These are phyloP conservation scores for Drosophila antonietae DNA, from an alignment of 2,888 invertebrate genomes.

Conservation along the genomic window DNA sequence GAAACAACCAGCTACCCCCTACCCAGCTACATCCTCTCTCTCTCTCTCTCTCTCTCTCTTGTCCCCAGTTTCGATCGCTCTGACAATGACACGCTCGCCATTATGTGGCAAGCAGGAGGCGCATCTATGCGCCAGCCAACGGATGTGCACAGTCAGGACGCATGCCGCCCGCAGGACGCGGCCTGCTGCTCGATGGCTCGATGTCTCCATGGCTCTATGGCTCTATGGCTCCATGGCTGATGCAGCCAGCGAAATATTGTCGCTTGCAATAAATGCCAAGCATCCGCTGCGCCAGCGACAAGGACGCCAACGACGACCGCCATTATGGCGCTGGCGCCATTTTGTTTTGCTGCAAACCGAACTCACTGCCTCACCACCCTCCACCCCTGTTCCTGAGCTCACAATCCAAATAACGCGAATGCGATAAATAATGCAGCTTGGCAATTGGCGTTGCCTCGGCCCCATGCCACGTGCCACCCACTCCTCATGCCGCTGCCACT, in stretches of 20 bases:
- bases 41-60: too few species aligned
- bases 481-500: conserved; percentile 18
- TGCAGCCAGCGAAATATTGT: conserved; percentile 74
- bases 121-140: conserved; percentile 45
- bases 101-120: conserved; percentile 33
- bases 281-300: conserved; percentile 72
- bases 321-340: conserved; percentile 73
- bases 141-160: conserved; percentile 44
- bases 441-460: conserved; percentile 57
- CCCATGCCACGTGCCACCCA: conserved; percentile 2
- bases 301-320: conserved; percentile 55
- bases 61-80: conserved; percentile 10
- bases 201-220: conserved; percentile 12
- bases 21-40: not conserved
- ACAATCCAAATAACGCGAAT: conserved; percentile 61
- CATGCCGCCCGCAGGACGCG: conserved; percentile 18
- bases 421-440: conserved; percentile 76
- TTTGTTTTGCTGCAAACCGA: conserved; percentile 60
- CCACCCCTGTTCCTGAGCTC: not conserved
- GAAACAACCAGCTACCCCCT: too few species aligned
- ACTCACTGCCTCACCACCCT: not conserved
- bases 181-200: conserved; percentile 20
- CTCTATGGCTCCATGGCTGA: conserved; percentile 13
- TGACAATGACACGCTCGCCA: conserved; percentile 57
- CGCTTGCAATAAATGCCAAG: conserved; percentile 79